These are phyloP conservation scores for Chionoecetes opilio DNA, from an alignment of 1,140 invertebrate species.

Conservation along the genomic window DNA sequence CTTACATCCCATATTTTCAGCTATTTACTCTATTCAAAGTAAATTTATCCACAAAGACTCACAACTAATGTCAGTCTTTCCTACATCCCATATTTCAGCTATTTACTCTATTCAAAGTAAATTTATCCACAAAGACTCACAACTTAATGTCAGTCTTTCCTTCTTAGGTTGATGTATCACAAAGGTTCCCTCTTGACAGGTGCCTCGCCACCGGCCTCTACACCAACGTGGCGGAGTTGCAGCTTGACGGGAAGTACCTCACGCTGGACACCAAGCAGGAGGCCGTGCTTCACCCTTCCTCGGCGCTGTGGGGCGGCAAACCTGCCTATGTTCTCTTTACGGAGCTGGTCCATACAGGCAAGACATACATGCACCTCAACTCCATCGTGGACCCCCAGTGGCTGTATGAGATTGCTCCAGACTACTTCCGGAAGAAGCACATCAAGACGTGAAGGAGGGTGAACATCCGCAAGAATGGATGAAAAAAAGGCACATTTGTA, in stretches of 20 bases:
- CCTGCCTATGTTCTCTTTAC: slow-evolving; percentile 93
- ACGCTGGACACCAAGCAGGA: slow-evolving; percentile 88
- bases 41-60: too few species aligned
- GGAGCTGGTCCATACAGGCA: slow-evolving; percentile 94
- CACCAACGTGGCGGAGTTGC: slow-evolving; percentile 94
- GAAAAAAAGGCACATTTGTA: too few species aligned
- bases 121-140: too few species aligned
- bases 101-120: too few species aligned
- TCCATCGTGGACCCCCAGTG: slow-evolving; percentile 90
- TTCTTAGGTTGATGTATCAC: background rate
- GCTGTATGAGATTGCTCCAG: slow-evolving; percentile 86
- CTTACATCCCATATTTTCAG: too few species aligned
- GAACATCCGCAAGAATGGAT: too few species aligned
- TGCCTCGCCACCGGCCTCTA: slow-evolving; percentile 93
- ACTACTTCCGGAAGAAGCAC: slow-evolving; percentile 81
- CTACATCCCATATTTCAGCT: background rate
- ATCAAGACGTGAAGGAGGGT: slow-evolving; percentile 63
- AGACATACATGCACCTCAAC: slow-evolving; percentile 91
- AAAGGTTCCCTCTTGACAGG: slow-evolving; percentile 73
- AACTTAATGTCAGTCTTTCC: too few species aligned
- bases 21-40: too few species aligned
- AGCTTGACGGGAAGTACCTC: slow-evolving; percentile 89
- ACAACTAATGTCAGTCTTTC: background rate
- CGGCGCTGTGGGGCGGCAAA: slow-evolving; percentile 89
- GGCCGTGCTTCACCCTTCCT: slow-evolving; percentile 93